Evolutionary conservation across 2,113 vertebrate genomes (phyloP), one percentile per base, ranked within the genome.

Genomic region (Nycticorax nycticorax): DNA sequence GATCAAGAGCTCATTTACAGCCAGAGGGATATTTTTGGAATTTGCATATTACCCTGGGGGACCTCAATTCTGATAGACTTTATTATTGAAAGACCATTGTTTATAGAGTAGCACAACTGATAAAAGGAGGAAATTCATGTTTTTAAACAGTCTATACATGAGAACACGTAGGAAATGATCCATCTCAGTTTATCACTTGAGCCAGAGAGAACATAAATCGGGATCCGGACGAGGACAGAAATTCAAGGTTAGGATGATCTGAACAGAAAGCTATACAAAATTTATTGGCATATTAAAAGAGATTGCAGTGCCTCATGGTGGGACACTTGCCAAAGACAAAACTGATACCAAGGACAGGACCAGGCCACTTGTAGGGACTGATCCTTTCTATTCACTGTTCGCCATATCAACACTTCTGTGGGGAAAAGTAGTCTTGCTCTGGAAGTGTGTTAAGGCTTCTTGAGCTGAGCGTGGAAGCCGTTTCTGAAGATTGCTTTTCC

Each of bases 41-140:
- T 78, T 78, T 82, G 24, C 19, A 82, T 26, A 66, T 93, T 91
- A 88, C 56, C 39, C 28, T 17, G 4, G 15, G 5, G 21, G 26
- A 1, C 1, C 28, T 91, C n/a, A 50, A 26, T 87, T 89, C 89
- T 67, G 59, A 89, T 8, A 85, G 60, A 89, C 37, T 47, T 43
- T 89, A 78, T 91, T 91, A 81, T 3, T 89, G 83, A 87, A 92
- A 89, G 87, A 30, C 91, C 39, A 78, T 89, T 96, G 86, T 96
- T 81, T 53, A 84, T 2, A 50, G 41, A 92, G 79, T 32, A 91
- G 50, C 63, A 80, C 63, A 71, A 71, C n/a, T 47, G 76, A 78
- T 87, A 96, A 95, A 95, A 87, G 66, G 75, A 93, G 72, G 79
- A 95, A 97, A 93, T 50, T 50, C 0, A 1, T 73, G 50, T 23